phyloP scores from a whole-genome alignment of 2,113 vertebrate species.

The Xyrauchen texanus region DNA sequence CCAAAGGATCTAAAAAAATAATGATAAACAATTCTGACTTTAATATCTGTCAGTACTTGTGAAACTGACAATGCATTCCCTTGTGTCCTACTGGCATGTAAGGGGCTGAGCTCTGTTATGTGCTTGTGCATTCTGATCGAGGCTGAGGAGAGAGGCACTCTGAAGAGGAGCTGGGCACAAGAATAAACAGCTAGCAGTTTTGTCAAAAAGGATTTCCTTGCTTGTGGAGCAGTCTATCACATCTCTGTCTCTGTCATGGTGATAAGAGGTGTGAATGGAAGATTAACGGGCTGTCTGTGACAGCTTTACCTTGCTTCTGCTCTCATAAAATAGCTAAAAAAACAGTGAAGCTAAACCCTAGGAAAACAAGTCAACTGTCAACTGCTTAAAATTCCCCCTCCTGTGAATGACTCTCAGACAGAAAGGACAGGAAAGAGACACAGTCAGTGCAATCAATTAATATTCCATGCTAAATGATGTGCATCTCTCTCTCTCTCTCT shows the following conservation, averaged over 20 bases:
- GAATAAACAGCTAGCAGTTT: conserved; percentile 68
- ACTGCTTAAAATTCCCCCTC: conserved; percentile 42
- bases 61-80: conserved; percentile 23
- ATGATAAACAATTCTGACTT: background rate
- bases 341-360: conserved; percentile 44
- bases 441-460: background rate
- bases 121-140: conserved; percentile 26
- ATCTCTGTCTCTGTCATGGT: conserved; percentile 63
- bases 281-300: conserved; percentile 62
- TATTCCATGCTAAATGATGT: background rate
- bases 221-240: conserved; percentile 59
- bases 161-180: conserved; percentile 34
- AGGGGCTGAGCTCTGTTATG: conserved; percentile 21
- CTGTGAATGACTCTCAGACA: conserved; percentile 19
- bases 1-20: background rate
- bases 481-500: background rate
- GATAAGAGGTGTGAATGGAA: conserved; percentile 67
- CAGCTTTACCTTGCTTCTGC: conserved; percentile 56
- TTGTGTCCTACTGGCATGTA: conserved; percentile 27
- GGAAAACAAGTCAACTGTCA: conserved; percentile 29
- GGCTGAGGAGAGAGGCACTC: conserved; percentile 14
- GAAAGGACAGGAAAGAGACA: background rate
- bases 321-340: conserved; percentile 54
- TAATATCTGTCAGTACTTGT: background rate
- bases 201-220: conserved; percentile 65